Evolutionary conservation across 2,888 invertebrate species (phyloP), one percentile per base, ranked within the genome.

Genomic region (Caenorhabditis sp.): DNA sequence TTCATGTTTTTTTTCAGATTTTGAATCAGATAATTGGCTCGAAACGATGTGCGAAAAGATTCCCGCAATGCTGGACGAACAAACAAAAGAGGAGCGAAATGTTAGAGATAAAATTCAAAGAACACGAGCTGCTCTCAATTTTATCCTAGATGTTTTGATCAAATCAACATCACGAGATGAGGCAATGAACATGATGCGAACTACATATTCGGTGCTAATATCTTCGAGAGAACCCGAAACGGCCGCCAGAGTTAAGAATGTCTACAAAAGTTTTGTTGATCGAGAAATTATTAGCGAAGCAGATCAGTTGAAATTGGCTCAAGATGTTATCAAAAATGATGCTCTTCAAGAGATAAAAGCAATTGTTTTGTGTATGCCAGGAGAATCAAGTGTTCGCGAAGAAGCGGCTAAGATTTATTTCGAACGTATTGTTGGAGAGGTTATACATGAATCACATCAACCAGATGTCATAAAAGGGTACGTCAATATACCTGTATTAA

Each of bases 281-380:
- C 37, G 43, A n/a, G 17, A 17, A 24, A 24, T 59, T 1, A 43
- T 59, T 2, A 43, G 3, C 3, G 24, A 43, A 4, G 24, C 43
- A 49, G 59, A 59, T 43, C 59, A 59, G 49, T 24, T 59, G 24
- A 23, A 49, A 49, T 43, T 59, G 43, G 59, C 59, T 24, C 12
- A 19, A 26, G 27, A 26, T 6, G n/a, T 59, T 27, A 43, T 59
- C 8, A 17, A 59, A 24, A 17, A 24, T 17, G 21, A 58, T 1
- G 21, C 37, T 19, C 36, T 58, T 58, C 37, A 58, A 19, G 58
- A 58, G 17, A 19, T 58, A 1, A 58, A 58, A 21, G 31, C 58
- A 1, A 58, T 58, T 12, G 23, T 58, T 58, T 36, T 10, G 36
- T 58, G 58, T 37, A 58, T 17, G 4, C 31, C 43, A 24, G 49